These are phyloP conservation scores for Zaprionus camerounensis DNA, from an alignment of 1,140 invertebrate genomes.

Conservation along the genomic window DNA sequence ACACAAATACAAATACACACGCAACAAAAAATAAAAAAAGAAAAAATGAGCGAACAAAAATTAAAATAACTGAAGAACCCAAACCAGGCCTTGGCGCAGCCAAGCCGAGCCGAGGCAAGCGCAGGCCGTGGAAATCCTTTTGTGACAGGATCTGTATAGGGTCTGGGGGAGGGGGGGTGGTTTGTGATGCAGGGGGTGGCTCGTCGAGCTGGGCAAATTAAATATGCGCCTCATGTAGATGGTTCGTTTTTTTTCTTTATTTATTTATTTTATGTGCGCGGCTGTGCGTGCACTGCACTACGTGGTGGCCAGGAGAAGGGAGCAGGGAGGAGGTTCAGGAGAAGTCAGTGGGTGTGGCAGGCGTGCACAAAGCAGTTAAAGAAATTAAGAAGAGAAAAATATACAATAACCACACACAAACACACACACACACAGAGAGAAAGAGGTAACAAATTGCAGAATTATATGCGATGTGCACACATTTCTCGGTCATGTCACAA, in stretches of 20 bases:
- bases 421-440: not conserved
- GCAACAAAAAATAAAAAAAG: slow-evolving; percentile 26
- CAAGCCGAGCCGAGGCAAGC: not conserved
- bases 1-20: slow-evolving; percentile 33
- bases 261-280: slow-evolving; percentile 77
- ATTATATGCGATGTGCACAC: slow-evolving; percentile 62
- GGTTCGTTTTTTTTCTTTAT: slow-evolving; percentile 45
- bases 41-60: slow-evolving; percentile 23
- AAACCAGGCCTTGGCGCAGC: slow-evolving; percentile 11
- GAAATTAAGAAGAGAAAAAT: slow-evolving; percentile 61
- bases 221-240: slow-evolving; percentile 78
- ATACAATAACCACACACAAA: slow-evolving; percentile 5
- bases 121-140: slow-evolving; percentile 73
- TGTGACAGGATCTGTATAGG: slow-evolving; percentile 48
- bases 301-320: not conserved
- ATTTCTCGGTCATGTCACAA: slow-evolving; percentile 59
- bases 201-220: slow-evolving; percentile 52
- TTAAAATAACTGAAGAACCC: slow-evolving; percentile 42
- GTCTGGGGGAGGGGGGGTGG: not conserved
- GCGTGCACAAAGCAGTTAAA: slow-evolving; percentile 44
- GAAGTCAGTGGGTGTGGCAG: slow-evolving; percentile 10
- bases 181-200: not conserved
- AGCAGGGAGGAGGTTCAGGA: not conserved
- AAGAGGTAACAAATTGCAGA: slow-evolving; percentile 45
- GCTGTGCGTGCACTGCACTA: slow-evolving; percentile 69